These are phyloP conservation scores for Seladonia tumulorum DNA, from an alignment of 2,888 invertebrate genomes.

Conservation along the genomic window DNA sequence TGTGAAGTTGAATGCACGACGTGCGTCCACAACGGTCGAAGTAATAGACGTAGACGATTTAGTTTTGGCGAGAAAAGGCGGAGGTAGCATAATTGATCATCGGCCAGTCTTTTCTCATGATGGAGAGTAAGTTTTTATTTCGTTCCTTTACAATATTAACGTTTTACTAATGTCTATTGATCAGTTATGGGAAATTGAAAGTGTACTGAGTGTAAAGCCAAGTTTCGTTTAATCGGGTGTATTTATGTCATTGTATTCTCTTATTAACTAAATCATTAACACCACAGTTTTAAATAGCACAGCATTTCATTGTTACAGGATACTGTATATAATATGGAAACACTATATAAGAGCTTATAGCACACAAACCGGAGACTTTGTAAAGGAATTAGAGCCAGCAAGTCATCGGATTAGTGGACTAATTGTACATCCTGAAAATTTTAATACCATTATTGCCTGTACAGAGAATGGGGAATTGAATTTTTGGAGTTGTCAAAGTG, in stretches of 20 bases:
- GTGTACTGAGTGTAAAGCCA: not conserved
- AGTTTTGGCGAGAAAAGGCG: constrained; percentile 86
- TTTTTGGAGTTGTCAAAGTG: constrained; percentile 86
- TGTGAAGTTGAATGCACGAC: constrained; percentile 41
- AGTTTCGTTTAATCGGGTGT: not conserved
- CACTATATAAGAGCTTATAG: constrained; percentile 87
- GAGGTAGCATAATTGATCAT: constrained; percentile 87
- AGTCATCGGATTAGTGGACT: constrained; percentile 85
- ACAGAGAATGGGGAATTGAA: constrained; percentile 86
- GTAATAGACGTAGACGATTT: constrained; percentile 80
- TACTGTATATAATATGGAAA: constrained; percentile 87
- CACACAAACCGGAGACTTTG: constrained; percentile 87
- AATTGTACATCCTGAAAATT: constrained; percentile 83
- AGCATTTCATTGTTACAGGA: constrained; percentile 83
- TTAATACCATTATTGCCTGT: constrained; percentile 85
- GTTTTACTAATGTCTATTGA: not conserved
- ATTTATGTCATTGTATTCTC: not conserved
- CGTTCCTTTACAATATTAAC: not conserved
- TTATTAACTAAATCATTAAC: not conserved
- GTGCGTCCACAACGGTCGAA: constrained; percentile 25
- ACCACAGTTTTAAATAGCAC: not conserved
- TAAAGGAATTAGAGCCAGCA: constrained; percentile 86
- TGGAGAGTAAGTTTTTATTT: constrained; percentile 86
- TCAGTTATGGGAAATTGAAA: not conserved
- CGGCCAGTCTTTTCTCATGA: constrained; percentile 87